Percentiles rank a stretch among this genome's conserved stretches.
These are phyloP conservation scores for Redunca redunca DNA, from an alignment of 2,113 vertebrate genomes.

Conservation along the genomic window DNA sequence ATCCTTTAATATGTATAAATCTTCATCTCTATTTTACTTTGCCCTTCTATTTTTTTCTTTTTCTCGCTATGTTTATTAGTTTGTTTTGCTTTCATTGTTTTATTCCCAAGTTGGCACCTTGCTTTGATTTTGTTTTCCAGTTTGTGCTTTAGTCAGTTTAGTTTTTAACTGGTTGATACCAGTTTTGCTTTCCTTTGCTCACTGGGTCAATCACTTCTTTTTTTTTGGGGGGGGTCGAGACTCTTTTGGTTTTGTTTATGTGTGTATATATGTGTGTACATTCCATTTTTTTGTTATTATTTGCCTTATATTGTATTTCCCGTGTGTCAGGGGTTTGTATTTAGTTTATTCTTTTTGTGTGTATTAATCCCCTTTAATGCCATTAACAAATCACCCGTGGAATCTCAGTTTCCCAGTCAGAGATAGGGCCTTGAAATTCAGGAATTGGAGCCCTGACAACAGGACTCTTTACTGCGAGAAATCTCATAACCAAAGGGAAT, in stretches of 20 bases:
- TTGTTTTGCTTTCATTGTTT: background rate
- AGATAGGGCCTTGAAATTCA: background rate
- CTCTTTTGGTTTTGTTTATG: background rate
- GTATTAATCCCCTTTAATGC: background rate
- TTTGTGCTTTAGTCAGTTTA: background rate
- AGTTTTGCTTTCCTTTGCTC: background rate
- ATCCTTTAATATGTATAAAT: background rate
- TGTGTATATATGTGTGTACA: background rate
- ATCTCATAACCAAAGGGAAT: background rate
- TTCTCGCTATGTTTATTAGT: background rate
- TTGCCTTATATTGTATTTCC: background rate
- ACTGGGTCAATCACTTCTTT: background rate
- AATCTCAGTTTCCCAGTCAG: background rate
- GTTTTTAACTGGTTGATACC: background rate
- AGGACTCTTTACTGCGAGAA: background rate
- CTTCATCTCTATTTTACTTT: background rate
- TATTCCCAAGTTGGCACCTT: background rate
- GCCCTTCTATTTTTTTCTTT: background rate
- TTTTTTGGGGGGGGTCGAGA: background rate
- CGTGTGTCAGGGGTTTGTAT: background rate
- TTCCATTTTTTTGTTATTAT: background rate
- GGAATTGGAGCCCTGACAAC: background rate
- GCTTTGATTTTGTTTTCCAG: background rate
- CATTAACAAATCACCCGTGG: background rate
- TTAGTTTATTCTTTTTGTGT: background rate